A percentile compares a stretch with the other conserved stretches of the same genome.
These are phyloP conservation scores for Harpagoxenus sublaevis DNA, from an alignment of 2,888 invertebrate genomes.

Conservation along the genomic window DNA sequence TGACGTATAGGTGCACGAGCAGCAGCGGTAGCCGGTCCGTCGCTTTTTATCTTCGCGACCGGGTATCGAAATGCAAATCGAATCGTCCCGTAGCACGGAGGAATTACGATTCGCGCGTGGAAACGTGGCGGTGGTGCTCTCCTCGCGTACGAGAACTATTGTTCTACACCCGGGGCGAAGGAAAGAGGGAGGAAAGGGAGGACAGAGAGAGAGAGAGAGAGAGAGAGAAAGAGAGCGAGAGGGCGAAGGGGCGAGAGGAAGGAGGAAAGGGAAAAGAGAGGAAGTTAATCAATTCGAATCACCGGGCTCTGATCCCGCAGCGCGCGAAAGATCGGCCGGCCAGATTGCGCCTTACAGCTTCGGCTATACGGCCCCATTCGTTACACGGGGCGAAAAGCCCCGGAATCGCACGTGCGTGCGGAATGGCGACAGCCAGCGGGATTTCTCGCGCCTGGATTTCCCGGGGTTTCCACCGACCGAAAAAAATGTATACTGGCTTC, in stretches of 20 bases:
- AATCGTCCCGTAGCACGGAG: slow-evolving; percentile 36
- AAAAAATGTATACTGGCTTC: slow-evolving; percentile 65
- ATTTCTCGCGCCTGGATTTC: slow-evolving; percentile 59
- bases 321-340: slow-evolving; percentile 66
- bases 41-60: slow-evolving; percentile 44
- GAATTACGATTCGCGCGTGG: slow-evolving; percentile 52
- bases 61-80: slow-evolving; percentile 55
- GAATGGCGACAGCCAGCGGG: slow-evolving; percentile 61
- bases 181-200: not conserved
- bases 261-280: slow-evolving; percentile 22
- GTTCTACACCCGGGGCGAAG: slow-evolving; percentile 20
- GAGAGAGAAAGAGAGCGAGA: not conserved
- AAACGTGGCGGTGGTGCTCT: slow-evolving; percentile 28
- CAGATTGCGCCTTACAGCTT: slow-evolving; percentile 67
- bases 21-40: slow-evolving; percentile 6
- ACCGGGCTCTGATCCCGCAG: slow-evolving; percentile 62
- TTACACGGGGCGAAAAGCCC: slow-evolving; percentile 51
- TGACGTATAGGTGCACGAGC: slow-evolving; percentile 6
- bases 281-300: slow-evolving; percentile 74
- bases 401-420: slow-evolving; percentile 63
- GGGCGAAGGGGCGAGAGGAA: not conserved
- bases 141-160: slow-evolving; percentile 39
- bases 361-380: slow-evolving; percentile 55
- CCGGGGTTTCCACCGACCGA: slow-evolving; percentile 62
- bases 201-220: not conserved